These are phyloP conservation scores for Ladona fulva DNA, from an alignment of 1,140 invertebrate species.

Conservation along the genomic window DNA sequence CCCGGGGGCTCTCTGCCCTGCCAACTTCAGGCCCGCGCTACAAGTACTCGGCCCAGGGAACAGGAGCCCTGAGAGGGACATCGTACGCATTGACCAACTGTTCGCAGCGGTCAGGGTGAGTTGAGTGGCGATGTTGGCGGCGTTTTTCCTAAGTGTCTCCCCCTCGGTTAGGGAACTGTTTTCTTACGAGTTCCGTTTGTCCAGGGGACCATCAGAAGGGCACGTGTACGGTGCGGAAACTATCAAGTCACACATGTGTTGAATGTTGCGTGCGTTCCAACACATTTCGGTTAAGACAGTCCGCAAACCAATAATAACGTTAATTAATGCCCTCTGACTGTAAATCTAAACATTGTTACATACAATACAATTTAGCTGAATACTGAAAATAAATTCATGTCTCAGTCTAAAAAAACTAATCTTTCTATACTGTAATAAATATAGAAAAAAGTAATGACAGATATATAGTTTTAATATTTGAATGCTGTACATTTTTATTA, in stretches of 20 bases:
- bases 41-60: slow-evolving; percentile 36
- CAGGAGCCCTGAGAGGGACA: slow-evolving; percentile 20
- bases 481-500: no score
- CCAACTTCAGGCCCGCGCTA: slow-evolving; percentile 39
- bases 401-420: no score
- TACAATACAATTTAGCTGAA: no score
- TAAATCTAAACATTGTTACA: no score
- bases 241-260: background rate
- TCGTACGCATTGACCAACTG: slow-evolving; percentile 37
- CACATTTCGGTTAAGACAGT: background rate
- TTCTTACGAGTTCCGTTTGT: background rate
- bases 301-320: background rate
- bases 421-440: no score
- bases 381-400: no score
- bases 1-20: slow-evolving; percentile 36
- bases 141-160: background rate
- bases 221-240: background rate
- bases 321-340: no score
- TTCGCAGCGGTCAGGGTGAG: slow-evolving; percentile 36
- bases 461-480: no score
- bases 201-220: background rate
- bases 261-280: background rate
- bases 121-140: no score
- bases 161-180: background rate
- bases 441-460: no score